Evolutionary conservation across 2,797 vertebrate species (phyloP), one percentile per base, ranked within the genome.

Genomic region (Poliocrania exsul): DNA sequence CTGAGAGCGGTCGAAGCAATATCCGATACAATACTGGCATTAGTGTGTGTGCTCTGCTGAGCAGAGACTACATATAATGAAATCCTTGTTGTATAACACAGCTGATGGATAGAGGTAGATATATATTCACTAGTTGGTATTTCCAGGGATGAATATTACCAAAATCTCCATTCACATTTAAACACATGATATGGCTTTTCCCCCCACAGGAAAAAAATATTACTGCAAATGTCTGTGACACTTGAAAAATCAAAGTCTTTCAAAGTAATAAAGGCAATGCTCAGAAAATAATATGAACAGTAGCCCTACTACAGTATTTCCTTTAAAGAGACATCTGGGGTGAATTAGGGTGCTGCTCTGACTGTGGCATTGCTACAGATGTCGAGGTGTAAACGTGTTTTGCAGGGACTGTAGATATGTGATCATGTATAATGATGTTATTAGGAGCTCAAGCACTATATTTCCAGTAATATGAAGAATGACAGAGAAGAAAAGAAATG

Each of bases 311-410:
- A 67, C 86, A 97, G 90, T 95, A 96, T 87, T 96, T 95, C 87
- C 81, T 97, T 96, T 90, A 83, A 93, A 95, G 89, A 95, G 95
- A 97, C 97, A 97, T 97, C 97, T 98, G 97, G 97, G 95, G 69
- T 96, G 92, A 98, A 97, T 98, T 98, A 97, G 72, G 80, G 87
- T 93, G 81, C 86, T 94, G 94, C 94, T 97, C 65, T 74, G 92
- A 51, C 86, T 93, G 51, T 84, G 80, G 53, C 79, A 80, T 33
- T 82, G 79, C 94, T 95, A 69, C 97, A 98, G 96, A 97, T 96
- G 96, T 96, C 2, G 31, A 97, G 96, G 97, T 97, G 96, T 96
- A 97, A 98, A 98, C 88, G 85, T 96, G 95, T 97, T 98, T 98
- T 97, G 96, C 96, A 97, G 97, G 92, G 95, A 93, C 87, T 94